Percentiles rank a stretch among this genome's conserved stretches.
phyloP scores from a whole-genome alignment of 2,797 vertebrate species.

The Notoglanidium macrostoma region DNA sequence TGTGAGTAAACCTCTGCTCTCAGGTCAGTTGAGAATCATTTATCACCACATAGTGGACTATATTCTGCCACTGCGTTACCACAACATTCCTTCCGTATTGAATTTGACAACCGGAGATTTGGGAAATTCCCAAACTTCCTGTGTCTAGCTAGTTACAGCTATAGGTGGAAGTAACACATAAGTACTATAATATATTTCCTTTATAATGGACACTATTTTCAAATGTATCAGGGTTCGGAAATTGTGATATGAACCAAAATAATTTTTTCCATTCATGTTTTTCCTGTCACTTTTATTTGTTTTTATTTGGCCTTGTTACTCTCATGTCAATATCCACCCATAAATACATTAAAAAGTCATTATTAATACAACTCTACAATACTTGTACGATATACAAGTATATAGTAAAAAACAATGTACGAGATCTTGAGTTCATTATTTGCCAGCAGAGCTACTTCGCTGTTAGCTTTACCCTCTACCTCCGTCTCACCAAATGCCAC shows the following conservation, averaged over 20 bases:
- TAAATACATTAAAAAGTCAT: neutral
- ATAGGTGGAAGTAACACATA: neutral
- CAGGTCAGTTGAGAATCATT: neutral
- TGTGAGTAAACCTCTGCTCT: neutral
- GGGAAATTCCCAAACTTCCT: neutral
- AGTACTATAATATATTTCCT: neutral
- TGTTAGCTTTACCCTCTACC: neutral
- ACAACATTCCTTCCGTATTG: neutral
- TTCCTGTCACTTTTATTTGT: neutral
- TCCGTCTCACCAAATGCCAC: constrained; percentile 28
- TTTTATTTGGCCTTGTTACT: neutral
- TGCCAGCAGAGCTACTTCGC: neutral
- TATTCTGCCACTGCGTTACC: neutral
- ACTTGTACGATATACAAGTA: too few relatives aligned
- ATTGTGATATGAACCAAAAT: neutral
- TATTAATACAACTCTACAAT: neutral
- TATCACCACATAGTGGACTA: neutral
- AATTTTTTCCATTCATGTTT: neutral
- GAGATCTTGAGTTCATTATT: neutral
- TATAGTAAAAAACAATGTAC: neutral
- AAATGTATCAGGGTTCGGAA: neutral
- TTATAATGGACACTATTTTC: neutral
- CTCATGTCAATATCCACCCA: neutral
- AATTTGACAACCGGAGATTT: neutral
- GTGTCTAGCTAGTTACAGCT: neutral